Conservation (phyloP, 2,797 vertebrate genomes). For the Anas capensis region DNA sequence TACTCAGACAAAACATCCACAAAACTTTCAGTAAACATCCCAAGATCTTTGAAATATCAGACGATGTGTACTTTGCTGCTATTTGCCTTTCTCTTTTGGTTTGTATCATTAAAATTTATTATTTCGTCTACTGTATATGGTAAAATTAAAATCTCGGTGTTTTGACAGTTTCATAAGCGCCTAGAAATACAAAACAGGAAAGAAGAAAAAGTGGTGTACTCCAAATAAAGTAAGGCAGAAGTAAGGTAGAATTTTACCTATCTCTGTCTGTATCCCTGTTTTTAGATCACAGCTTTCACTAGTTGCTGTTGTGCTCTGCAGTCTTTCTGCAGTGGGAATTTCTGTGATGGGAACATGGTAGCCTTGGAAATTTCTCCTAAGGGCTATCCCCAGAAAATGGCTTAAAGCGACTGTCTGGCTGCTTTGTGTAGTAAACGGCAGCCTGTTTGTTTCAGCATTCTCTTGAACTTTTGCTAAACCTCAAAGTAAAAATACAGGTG, state of each 20-base stretch:
- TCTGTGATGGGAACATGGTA: background rate
- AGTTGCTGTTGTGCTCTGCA: background rate
- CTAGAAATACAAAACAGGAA: background rate
- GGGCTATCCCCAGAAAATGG: background rate
- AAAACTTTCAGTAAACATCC: background rate
- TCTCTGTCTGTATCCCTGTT: background rate
- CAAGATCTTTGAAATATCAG: background rate
- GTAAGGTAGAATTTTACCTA: background rate
- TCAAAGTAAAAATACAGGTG: background rate
- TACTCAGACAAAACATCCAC: background rate
- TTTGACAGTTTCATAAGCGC: background rate
- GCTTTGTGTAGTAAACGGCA: background rate
- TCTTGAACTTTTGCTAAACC: background rate
- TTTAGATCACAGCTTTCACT: background rate
- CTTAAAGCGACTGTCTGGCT: background rate
- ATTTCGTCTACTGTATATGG: background rate
- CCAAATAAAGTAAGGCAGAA: background rate
- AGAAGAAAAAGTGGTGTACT: background rate
- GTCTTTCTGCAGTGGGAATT: background rate
- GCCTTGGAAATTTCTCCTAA: background rate
- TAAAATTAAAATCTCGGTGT: background rate
- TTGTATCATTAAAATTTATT: background rate
- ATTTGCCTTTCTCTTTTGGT: background rate
- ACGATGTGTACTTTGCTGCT: background rate
- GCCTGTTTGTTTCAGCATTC: background rate